phyloP scores from a whole-genome alignment of 2,113 vertebrate genomes.

The Nerophis lumbriciformis region DNA sequence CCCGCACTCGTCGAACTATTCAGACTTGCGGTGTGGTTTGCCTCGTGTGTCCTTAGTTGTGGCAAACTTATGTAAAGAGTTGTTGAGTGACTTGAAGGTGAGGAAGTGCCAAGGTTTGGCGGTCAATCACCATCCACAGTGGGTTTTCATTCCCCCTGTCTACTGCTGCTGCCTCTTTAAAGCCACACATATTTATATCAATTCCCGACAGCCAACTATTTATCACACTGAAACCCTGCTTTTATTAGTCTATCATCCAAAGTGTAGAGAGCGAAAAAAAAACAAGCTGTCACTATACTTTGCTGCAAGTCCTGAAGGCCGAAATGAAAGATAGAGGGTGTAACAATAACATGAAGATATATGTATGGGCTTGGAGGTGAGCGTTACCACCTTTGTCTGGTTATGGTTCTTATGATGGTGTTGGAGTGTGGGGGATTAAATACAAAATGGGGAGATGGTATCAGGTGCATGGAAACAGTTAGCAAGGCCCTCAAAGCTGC shows the following conservation, averaged over 20 bases:
- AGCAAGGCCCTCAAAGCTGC: conserved; percentile 33
- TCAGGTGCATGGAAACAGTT: conserved; percentile 63
- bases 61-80: conserved; percentile 5
- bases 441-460: conserved; percentile 48
- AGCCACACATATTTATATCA: conserved; percentile 45
- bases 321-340: conserved; percentile 4
- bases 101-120: conserved; percentile 28
- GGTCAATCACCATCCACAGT: conserved; percentile 31
- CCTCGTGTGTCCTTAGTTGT: conserved; percentile 6
- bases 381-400: conserved; percentile 37
- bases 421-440: conserved; percentile 42
- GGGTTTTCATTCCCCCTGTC: conserved; percentile 29
- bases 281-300: conserved; percentile 7
- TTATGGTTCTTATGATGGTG: conserved; percentile 28
- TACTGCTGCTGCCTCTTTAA: conserved; percentile 26
- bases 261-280: conserved; percentile 27
- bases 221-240: conserved; percentile 27
- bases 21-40: background rate
- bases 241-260: conserved; percentile 48
- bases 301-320: conserved; percentile 9
- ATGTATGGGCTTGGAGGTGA: conserved; percentile 16
- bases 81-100: conserved; percentile 23
- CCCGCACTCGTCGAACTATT: background rate
- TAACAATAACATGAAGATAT: conserved; percentile 7
- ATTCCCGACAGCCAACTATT: conserved; percentile 35